Evolutionary conservation across 2,113 vertebrate species (phyloP).

Genomic region (Peromyscus leucopus): DNA sequence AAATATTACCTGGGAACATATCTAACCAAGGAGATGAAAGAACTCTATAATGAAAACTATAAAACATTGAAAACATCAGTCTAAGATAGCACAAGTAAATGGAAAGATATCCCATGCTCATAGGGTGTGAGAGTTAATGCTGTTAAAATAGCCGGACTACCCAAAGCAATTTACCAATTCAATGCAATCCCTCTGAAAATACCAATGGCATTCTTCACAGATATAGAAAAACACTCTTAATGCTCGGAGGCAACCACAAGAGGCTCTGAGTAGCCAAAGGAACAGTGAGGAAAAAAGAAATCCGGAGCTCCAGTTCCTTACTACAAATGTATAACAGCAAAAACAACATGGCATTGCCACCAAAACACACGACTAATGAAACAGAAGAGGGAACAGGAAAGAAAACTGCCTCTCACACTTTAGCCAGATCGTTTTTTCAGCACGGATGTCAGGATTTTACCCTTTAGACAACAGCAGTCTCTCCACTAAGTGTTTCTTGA

Average conservation of each 20-base stretch:
- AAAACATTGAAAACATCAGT: background rate
- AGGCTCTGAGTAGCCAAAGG: background rate
- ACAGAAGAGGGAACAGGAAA: background rate
- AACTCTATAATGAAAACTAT: background rate
- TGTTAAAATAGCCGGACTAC: background rate
- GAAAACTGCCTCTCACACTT: background rate
- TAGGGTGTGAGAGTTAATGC: background rate
- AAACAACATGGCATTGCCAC: background rate
- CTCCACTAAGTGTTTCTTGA: background rate
- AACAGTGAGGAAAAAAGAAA: background rate
- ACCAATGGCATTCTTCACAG: background rate
- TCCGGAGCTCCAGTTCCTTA: background rate
- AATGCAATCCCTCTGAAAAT: background rate
- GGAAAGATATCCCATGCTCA: background rate
- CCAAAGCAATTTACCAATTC: background rate
- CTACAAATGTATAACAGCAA: background rate
- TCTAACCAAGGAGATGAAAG: background rate
- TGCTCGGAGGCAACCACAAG: background rate
- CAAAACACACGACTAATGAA: background rate
- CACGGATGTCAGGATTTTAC: background rate
- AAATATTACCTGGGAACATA: background rate
- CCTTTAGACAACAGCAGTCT: background rate
- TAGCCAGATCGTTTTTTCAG: background rate
- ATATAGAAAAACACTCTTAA: background rate
- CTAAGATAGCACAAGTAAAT: background rate